Conservation (phyloP, 2,797 vertebrate genomes). For the Heliangelus exortis region DNA sequence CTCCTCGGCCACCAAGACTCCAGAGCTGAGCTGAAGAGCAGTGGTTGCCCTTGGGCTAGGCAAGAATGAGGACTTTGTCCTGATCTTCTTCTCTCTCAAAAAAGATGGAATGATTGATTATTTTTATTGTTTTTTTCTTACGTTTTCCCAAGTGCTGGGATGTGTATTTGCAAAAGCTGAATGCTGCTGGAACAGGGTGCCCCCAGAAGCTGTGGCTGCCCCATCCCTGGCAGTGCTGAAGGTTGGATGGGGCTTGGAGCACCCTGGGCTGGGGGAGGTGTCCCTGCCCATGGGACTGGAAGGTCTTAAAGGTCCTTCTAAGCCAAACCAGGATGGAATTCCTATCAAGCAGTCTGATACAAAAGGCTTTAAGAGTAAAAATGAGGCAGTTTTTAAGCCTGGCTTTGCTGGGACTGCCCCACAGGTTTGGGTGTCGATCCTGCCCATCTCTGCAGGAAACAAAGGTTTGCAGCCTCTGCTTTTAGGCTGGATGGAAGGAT, state of each 20-base stretch:
- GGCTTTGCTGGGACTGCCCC: background rate
- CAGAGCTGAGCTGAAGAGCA: rapidly evolving
- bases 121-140: background rate
- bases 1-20: rapidly evolving
- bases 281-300: no score
- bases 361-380: background rate
- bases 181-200: no score
- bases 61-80: background rate
- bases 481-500: background rate
- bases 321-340: no score
- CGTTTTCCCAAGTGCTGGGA: background rate
- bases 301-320: no score
- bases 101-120: background rate
- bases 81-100: background rate
- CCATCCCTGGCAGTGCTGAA: no score
- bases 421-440: background rate
- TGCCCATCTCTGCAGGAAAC: background rate
- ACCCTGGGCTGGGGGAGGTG: no score
- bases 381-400: background rate
- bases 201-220: no score
- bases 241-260: no score
- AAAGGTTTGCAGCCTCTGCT: background rate
- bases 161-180: background rate
- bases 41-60: background rate
- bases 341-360: background rate